These are phyloP conservation scores for Echinops telfairi DNA, from an alignment of 2,113 vertebrate species.

Conservation along the genomic window DNA sequence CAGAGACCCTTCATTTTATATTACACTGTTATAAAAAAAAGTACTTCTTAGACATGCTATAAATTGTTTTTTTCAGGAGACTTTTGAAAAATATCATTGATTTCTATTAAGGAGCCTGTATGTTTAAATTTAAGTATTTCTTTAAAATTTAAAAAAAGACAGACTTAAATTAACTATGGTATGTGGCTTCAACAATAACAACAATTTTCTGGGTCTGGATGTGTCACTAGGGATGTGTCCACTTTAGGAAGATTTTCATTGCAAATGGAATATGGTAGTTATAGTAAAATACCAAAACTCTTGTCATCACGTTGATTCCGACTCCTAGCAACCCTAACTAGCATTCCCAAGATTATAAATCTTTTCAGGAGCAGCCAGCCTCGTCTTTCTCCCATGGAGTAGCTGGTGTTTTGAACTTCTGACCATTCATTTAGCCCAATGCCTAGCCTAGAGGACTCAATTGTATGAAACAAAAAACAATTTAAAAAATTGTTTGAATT, in stretches of 20 bases:
- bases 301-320: too few relatives aligned
- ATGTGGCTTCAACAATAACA: slow-evolving; percentile 77
- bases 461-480: too few relatives aligned
- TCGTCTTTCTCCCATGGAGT: too few relatives aligned
- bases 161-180: slow-evolving; percentile 76
- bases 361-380: too few relatives aligned
- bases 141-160: slow-evolving; percentile 62
- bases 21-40: not conserved
- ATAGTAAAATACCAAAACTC: too few relatives aligned
- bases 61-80: not conserved
- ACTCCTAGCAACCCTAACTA: too few relatives aligned
- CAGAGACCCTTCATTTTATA: too few relatives aligned
- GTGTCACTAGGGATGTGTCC: not conserved
- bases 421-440: too few relatives aligned
- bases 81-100: not conserved
- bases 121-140: slow-evolving; percentile 32
- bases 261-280: slow-evolving; percentile 80
- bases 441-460: too few relatives aligned
- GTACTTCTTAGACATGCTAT: not conserved
- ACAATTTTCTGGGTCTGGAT: slow-evolving; percentile 67
- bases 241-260: slow-evolving; percentile 75
- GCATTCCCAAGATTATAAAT: too few relatives aligned
- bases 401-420: too few relatives aligned
- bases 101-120: not conserved
- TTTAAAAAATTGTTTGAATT: not conserved